These are phyloP conservation scores for Rallus crepitans DNA, from an alignment of 2,797 vertebrate species.

Conservation along the genomic window DNA sequence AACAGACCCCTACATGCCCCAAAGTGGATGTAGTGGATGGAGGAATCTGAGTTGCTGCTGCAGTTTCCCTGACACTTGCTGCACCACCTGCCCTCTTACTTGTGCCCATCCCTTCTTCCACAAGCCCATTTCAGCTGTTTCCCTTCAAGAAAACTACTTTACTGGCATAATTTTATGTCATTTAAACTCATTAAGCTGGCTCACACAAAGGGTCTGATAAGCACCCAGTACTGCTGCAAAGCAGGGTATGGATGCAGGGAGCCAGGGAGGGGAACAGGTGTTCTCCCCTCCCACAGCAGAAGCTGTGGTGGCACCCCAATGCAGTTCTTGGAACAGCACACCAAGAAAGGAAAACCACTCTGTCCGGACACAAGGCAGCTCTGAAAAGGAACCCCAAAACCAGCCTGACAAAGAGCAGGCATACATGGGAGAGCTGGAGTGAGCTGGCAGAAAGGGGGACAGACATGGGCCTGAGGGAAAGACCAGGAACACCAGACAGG, in stretches of 20 bases:
- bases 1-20: not conserved
- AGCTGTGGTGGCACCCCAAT: not conserved
- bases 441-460: not conserved
- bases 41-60: not conserved
- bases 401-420: rapidly evolving
- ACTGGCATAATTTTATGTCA: not conserved
- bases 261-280: not conserved
- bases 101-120: not conserved
- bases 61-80: not conserved
- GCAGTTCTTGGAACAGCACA: not conserved
- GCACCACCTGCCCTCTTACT: not conserved
- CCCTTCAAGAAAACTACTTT: not conserved
- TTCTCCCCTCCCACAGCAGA: not conserved
- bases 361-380: not conserved
- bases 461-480: not conserved
- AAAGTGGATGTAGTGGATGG: not conserved
- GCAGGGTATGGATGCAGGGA: not conserved
- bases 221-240: not conserved
- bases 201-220: not conserved
- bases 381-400: not conserved
- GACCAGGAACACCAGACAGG: not conserved
- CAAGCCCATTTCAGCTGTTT: not conserved
- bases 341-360: not conserved
- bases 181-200: not conserved
- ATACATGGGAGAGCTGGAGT: not conserved